Percentiles rank a stretch among this genome's conserved stretches.
phyloP scores from a whole-genome alignment of 2,113 vertebrate genomes.

The Bombycilla garrulus region DNA sequence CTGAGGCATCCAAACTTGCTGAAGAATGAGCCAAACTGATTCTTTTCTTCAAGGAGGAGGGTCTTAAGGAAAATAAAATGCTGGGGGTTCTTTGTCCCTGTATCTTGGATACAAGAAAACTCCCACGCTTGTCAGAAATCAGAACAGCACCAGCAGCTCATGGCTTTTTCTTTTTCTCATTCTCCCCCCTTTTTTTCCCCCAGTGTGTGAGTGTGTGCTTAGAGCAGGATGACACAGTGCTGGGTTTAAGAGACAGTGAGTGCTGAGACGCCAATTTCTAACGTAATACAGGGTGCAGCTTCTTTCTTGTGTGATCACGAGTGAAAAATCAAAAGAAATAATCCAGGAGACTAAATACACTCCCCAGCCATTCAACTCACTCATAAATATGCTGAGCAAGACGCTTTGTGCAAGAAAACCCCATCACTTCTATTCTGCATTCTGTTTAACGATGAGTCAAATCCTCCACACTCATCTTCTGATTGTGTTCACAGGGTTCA shows the following conservation, averaged over 20 bases:
- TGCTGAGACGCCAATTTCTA: background rate
- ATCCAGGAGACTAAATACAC: conserved; percentile 4
- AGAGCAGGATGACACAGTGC: background rate
- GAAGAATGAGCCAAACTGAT: conserved; percentile 18
- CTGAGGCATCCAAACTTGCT: conserved; percentile 8
- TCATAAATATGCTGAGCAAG: conserved; percentile 15
- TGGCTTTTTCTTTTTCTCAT: background rate
- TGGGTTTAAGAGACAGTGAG: conserved; percentile 16
- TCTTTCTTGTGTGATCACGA: background rate
- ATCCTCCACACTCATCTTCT: background rate
- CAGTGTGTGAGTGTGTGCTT: background rate
- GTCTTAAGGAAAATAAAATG: conserved; percentile 52
- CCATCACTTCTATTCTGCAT: background rate
- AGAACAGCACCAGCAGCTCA: conserved; percentile 36
- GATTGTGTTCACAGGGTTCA: rapidly evolving
- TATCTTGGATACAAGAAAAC: conserved; percentile 66
- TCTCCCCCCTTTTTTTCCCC: background rate
- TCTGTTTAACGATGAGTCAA: background rate
- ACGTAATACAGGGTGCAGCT: background rate
- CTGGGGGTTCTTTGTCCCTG: conserved; percentile 65
- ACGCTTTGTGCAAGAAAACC: background rate
- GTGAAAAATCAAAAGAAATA: conserved; percentile 48
- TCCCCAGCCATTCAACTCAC: background rate
- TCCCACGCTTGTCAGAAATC: conserved; percentile 64
- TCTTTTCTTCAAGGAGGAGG: conserved; percentile 53